Evolutionary conservation across 2,797 vertebrate species (phyloP), one percentile per base, ranked within the genome.

Genomic region (Cirrhinus molitorella): DNA sequence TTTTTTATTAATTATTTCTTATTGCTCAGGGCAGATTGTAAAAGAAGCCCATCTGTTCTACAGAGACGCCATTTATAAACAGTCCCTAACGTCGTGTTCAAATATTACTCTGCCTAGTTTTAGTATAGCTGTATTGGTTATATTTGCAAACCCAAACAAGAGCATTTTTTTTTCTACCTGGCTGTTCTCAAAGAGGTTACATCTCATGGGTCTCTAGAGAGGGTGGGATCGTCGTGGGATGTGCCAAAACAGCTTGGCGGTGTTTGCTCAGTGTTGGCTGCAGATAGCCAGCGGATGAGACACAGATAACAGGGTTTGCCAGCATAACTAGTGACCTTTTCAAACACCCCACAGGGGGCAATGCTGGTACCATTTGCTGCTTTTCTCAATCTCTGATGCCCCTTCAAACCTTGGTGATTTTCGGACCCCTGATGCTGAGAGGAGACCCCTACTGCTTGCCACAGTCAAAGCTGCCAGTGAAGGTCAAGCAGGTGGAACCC

Each of bases 321-420:
- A 88, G 83, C 81, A 76, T 72, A 80, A 79, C 86, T 72, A 87
- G 78, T 90, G 88, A 91, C 90, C 88, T 90, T 89, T 90, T 86
- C 85, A 81, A 85, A 82, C 83, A 61, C 83, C 74, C 37, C 61
- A 63, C 73, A 74, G 82, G 88, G 75, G 80, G 82, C 81, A 47
- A 55, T 34, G 53, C 83, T 80, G 70, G 79, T 63, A 77, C 85
- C 47, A 71, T 81, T 85, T 81, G 59, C 87, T 73, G 63, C 79
- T 28, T 84, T 81, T 87, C 72, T 85, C 79, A 40, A 83, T 85
- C 84, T 76, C 83, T 71, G 75, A 81, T 21, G 80, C 77, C 71
- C 72, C 73, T 61, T 55, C 59, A 72, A 85, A 51, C 63, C 9
- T 49, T 82, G 40, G 67, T 34, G 34, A 61, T 63, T 74, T 81